Evolutionary conservation across 2,888 invertebrate species (phyloP), one percentile per base, ranked within the genome.

Genomic region (Phlogophora meticulosa): DNA sequence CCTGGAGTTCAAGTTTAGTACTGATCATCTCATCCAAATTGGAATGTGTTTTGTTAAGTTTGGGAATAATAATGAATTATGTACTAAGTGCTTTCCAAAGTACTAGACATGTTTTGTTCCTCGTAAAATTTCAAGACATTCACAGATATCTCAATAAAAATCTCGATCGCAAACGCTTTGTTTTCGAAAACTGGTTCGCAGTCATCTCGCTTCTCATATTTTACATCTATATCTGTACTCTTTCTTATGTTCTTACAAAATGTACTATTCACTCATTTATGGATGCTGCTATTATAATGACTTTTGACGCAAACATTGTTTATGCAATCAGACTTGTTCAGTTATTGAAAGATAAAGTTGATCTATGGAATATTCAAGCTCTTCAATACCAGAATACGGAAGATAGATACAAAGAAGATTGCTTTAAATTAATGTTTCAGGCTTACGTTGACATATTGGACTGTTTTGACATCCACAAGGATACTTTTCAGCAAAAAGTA

Each of bases 71-170:
- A 1, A 51, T 51, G 0, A 56, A 45, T 17, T 51, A 17, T 2
- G 10, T 0, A 0, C 20, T 28, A 1, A 20, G 4, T 40, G 3
- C 46, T 7, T 7, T 9, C 2, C 13, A 52, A 4, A 38, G 7
- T 1, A 46, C 38, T 3, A 13, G n/a, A 4, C 34, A 58, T 10
- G 7, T 59, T 7, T 22, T 7, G 2, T 60, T 69, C 2, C 15
- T 58, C 9, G 42, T 69, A 13, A 48, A 42, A 15, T 15, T 60
- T 22, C 69, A 53, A 42, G 36, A 70, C 4, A 11, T 69, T 22
- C 69, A 71, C 24, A 61, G 53, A 34, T 24, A 1, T 24, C 17
- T 61, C 0, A 53, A 49, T 10, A 11, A 43, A 20, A n/a, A 43
- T 7, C n/a, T 4, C 4, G n/a, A 4, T 7, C 38, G 49, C 11